Conservation (phyloP, 1,140 invertebrate genomes). For the Trachelipus rathkii region DNA sequence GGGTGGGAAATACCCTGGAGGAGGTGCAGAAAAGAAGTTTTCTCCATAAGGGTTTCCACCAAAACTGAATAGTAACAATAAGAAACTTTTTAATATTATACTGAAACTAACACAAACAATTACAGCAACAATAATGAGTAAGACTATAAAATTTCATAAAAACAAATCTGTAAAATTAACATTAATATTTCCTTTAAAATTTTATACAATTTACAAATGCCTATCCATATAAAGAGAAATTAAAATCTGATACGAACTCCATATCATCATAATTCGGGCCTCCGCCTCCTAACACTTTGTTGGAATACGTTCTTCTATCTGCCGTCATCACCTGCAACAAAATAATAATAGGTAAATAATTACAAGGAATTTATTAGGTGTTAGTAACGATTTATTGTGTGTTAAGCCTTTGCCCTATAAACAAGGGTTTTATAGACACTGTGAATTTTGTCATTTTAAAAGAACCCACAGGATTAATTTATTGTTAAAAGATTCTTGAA, state of each 20-base stretch:
- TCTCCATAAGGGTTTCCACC: constrained; percentile 3
- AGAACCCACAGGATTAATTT: no score
- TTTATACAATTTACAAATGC: not conserved
- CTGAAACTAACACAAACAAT: not conserved
- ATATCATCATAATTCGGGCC: constrained; percentile 28
- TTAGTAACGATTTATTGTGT: no score
- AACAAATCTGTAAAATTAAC: not conserved
- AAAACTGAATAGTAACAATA: not conserved
- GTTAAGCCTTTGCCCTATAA: no score
- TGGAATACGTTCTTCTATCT: constrained; percentile 26
- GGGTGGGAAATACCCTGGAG: not conserved
- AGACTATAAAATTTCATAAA: constrained; percentile 1
- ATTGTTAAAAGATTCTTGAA: no score
- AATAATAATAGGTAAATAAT: constrained; percentile 2
- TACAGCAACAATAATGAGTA: not conserved
- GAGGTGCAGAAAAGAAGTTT: not conserved
- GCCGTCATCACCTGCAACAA: constrained; percentile 26
- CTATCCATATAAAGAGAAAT: not conserved
- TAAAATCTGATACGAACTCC: constrained; percentile 22
- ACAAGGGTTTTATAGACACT: no score
- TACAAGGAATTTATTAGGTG: no score
- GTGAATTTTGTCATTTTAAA: no score
- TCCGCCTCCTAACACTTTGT: constrained; percentile 18
- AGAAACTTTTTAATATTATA: not conserved
- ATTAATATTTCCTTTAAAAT: not conserved